Percentiles rank a stretch among this genome's conserved stretches.
phyloP scores from a whole-genome alignment of 2,888 invertebrate species.

The Eristalinus sepulchralis region DNA sequence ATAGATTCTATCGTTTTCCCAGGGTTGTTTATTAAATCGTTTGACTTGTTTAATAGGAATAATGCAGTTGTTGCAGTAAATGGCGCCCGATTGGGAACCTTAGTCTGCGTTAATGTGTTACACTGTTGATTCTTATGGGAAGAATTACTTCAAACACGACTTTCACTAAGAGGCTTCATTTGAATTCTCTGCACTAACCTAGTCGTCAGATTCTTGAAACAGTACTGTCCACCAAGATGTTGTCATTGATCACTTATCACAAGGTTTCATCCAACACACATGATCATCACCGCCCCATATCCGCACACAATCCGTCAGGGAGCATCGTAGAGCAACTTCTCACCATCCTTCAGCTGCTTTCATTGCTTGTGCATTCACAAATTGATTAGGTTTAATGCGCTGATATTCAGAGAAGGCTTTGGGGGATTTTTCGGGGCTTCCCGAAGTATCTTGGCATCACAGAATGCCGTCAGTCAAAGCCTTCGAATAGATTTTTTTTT shows the following conservation, averaged over 20 bases:
- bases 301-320: not conserved
- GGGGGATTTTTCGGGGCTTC: constrained; percentile 53
- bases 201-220: too few relatives aligned
- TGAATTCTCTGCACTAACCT: too few relatives aligned
- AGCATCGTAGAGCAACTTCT: not conserved
- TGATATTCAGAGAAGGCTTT: constrained; percentile 61
- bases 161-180: too few relatives aligned
- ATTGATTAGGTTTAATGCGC: constrained; percentile 64
- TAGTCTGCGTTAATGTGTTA: too few relatives aligned
- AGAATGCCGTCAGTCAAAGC: constrained; percentile 62
- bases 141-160: too few relatives aligned
- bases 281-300: not conserved
- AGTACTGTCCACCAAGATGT: not conserved
- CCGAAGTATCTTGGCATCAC: constrained; percentile 47
- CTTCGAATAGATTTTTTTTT: constrained; percentile 63
- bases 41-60: too few relatives aligned
- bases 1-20: too few relatives aligned
- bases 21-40: too few relatives aligned
- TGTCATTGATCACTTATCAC: not conserved
- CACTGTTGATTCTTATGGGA: too few relatives aligned
- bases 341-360: not conserved
- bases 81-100: too few relatives aligned
- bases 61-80: too few relatives aligned
- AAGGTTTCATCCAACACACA: not conserved
- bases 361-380: constrained; percentile 42